Evolutionary conservation across 2,113 vertebrate species (phyloP), one percentile per base, ranked within the genome.

Genomic region (Ciconia maguari): DNA sequence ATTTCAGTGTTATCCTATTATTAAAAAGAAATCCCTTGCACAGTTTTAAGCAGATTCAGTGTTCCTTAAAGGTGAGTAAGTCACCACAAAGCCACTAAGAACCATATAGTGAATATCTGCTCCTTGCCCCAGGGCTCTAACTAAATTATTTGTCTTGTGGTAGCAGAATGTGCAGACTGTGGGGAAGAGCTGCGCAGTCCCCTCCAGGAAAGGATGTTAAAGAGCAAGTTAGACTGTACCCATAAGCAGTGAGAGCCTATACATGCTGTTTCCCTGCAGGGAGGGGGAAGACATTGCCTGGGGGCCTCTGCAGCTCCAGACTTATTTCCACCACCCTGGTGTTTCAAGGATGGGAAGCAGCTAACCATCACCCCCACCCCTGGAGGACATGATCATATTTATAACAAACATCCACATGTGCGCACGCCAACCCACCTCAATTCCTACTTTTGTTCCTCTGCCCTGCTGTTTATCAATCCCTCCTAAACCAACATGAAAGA

Each of bases 371-470:
- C 9, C 32, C 21, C 57, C 41, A 80, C 8, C 17, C 22, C 60
- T 66, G 46, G 36, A 88, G 60, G 36, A 79, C 29, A 41, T 62
- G 10, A 44, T 78, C 20, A 0, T 62, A 32, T 62, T 78, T 93
- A 17, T 49, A 78, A 83, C 11, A 51, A 78, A 83, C 11, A 51
- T 4, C 22, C 18, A 29, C 11, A 57, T 49, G 6, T 46, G 18
- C 5, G 0, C 71, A 57, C 1, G 0, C 3, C 6, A 2, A 66
- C 11, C 11, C 27, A 62, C 15, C 29, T 75, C 60, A 78, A 13
- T 54, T 84, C 42, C 36, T 71, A 11, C 25, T 78, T 87, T 38
- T 60, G 42, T 75, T 78, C 25, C 42, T 78, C 61, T 24, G 13
- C 32, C 38, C 20, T 55, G 30, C 20, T 57, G 13, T 14, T 13